Base-by-base conservation (phyloP, 2,797 vertebrate species). In the Cuniculus paca region DNA sequence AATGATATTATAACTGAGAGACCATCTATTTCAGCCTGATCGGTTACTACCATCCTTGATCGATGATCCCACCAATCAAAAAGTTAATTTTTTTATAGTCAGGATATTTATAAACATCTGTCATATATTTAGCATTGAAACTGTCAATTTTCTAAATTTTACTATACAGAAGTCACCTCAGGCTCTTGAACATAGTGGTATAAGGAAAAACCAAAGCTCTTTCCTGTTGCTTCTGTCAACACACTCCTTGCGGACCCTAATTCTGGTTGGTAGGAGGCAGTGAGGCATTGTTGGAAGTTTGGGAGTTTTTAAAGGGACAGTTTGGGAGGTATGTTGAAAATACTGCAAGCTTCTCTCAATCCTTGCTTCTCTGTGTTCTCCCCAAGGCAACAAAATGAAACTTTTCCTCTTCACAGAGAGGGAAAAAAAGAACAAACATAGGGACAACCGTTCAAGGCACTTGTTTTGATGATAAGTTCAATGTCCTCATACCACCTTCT, bases 101-200 rank as follows among this genome's bases (percentile, higher is more conserved):
- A 80, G 60, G 86, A 78, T 74, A 85, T 77, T 87, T 56, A 60
- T 87, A 92, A 94, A 63, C 75, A 60, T 85, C 34, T 94, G 42
- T 87, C 42, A 83, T 65, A 90, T 70, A 87, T 77, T 83, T 95
- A 91, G 50, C 36, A 94, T n/a, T 6, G 52, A 92, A 81, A 83
- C 61, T 77, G 24, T 77, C 78, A 74, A 5, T 86, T 97, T 95
- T 80, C 50, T 95, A 60, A 56, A 63, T 90, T 95, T 95, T 96
- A n/a, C 36, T 92, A 72, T 77, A 68, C 22, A 77, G 48, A 92
- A n/a, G 78, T 19, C 17, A 96, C 58, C 6, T 4, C 60, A n/a
- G 10, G 12, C 50, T 88, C 86, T 80, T 96, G 54, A 88, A 60
- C n/a, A 7, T 70, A 58, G 56, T 94, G 24, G 39, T 91, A 6